phyloP scores from a whole-genome alignment of 2,888 invertebrate species.

The Cephus sareptanus region DNA sequence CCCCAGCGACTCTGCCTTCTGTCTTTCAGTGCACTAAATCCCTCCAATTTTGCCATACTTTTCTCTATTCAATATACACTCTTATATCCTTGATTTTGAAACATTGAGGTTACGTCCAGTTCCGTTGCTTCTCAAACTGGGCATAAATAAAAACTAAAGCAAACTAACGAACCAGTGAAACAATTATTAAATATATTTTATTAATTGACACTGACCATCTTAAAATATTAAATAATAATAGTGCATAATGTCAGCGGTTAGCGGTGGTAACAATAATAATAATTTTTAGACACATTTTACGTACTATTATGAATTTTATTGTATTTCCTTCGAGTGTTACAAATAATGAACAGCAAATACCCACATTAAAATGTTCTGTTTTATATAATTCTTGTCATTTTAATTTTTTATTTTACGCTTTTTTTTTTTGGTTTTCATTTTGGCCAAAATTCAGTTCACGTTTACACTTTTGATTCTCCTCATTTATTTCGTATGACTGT shows the following conservation, averaged over 20 bases:
- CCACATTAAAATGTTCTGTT: slow-evolving; percentile 49
- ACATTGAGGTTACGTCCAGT: too few relatives aligned
- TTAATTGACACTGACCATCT: too few relatives aligned
- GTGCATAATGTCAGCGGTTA: not conserved
- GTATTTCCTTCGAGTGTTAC: slow-evolving; percentile 41
- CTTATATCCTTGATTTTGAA: too few relatives aligned
- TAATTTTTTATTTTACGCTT: not conserved
- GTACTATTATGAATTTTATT: slow-evolving; percentile 60
- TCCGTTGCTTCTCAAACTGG: too few relatives aligned
- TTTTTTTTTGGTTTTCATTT: not conserved
- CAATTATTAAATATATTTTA: too few relatives aligned
- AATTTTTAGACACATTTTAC: slow-evolving; percentile 16
- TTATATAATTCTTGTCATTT: slow-evolving; percentile 13
- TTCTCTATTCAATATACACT: too few relatives aligned
- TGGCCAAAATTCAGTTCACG: not conserved
- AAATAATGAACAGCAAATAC: slow-evolving; percentile 64
- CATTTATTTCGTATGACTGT: not conserved
- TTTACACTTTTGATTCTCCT: not conserved
- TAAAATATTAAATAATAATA: not conserved
- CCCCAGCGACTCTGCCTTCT: too few relatives aligned
- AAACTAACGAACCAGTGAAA: too few relatives aligned
- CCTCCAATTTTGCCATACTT: too few relatives aligned
- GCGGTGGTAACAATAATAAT: not conserved
- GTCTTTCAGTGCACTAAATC: too few relatives aligned
- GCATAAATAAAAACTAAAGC: too few relatives aligned